phyloP scores from a whole-genome alignment of 2,113 vertebrate genomes.

The Pollimyrus isidori region DNA sequence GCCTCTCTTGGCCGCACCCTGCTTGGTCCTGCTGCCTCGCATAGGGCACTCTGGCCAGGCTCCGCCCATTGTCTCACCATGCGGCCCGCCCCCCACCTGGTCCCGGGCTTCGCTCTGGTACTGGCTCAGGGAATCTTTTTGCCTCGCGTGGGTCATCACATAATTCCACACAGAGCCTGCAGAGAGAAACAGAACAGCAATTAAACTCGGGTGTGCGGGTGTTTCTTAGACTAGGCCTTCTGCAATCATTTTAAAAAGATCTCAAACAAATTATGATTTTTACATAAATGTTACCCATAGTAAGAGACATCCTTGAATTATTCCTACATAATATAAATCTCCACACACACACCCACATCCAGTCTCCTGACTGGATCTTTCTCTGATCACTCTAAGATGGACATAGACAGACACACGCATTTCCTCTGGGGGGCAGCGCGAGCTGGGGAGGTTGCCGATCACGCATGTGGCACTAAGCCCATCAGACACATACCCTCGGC shows the following conservation, averaged over 20 bases:
- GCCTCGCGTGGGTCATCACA: constrained; percentile 49
- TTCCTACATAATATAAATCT: neutral
- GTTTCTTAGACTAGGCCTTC: neutral
- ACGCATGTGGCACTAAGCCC: neutral
- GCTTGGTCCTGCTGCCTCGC: constrained; percentile 55
- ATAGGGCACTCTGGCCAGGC: constrained; percentile 50
- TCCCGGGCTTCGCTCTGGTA: constrained; percentile 42
- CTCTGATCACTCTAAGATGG: neutral
- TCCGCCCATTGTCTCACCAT: constrained; percentile 57
- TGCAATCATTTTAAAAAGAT: neutral
- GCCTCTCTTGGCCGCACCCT: constrained; percentile 28
- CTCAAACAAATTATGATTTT: neutral
- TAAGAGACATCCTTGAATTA: neutral
- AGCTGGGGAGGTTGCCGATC: neutral
- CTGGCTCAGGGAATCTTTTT: constrained; percentile 48
- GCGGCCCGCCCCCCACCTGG: constrained; percentile 45
- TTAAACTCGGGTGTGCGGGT: neutral
- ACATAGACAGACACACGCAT: neutral
- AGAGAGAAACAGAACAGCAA: constrained; percentile 29
- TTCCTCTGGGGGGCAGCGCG: neutral
- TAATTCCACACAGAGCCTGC: constrained; percentile 49
- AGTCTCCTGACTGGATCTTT: neutral
- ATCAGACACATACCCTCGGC: neutral
- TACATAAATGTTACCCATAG: neutral
- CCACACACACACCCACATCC: neutral